These are phyloP conservation scores for Antennarius striatus DNA, from an alignment of 2,113 vertebrate genomes.

Conservation along the genomic window DNA sequence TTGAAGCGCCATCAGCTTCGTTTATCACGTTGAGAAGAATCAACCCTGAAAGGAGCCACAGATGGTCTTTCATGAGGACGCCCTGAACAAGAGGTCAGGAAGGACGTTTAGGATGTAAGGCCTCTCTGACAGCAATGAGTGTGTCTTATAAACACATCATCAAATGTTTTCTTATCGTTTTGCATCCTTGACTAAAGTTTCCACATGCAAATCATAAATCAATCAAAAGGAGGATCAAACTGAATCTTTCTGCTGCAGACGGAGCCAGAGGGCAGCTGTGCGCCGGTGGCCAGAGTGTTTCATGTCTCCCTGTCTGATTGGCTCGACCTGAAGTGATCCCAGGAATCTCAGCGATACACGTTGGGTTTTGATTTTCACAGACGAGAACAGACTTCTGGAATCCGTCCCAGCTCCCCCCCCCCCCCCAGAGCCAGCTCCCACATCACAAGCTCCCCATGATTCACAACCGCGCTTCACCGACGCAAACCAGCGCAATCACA, in stretches of 20 bases:
- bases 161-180: too few relatives aligned
- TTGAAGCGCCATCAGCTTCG: too few relatives aligned
- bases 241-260: too few relatives aligned
- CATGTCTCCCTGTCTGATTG: conserved; percentile 7
- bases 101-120: too few relatives aligned
- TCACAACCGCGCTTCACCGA: conserved; percentile 9
- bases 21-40: too few relatives aligned
- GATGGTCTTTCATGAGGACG: too few relatives aligned
- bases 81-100: too few relatives aligned
- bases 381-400: background rate
- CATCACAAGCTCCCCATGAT: conserved; percentile 1
- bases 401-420: background rate
- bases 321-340: conserved; percentile 18
- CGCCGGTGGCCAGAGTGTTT: conserved; percentile 16
- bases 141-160: too few relatives aligned
- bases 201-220: background rate
- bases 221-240: background rate
- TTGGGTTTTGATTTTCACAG: conserved; percentile 21
- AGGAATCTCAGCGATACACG: conserved; percentile 3
- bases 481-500: conserved; percentile 11
- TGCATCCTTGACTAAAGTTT: background rate
- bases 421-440: background rate
- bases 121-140: too few relatives aligned
- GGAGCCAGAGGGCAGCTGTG: background rate
- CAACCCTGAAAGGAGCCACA: too few relatives aligned